Conservation (phyloP, 2,888 invertebrate genomes). For the Tetragonisca angustula region DNA sequence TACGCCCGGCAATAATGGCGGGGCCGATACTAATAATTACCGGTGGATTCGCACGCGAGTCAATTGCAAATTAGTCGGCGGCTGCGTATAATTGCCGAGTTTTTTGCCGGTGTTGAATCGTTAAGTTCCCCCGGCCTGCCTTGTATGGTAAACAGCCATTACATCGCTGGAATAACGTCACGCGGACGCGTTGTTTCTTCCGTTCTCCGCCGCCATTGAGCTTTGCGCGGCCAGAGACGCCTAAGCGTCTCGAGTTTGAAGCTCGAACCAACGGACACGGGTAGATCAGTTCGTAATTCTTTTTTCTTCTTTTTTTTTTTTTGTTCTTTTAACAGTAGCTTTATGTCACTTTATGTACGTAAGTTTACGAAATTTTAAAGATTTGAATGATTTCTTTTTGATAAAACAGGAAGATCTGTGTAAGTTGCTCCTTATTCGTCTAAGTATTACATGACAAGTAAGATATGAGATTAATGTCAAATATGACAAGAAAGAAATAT, state of each 20-base stretch:
- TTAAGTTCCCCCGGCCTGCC: constrained; percentile 40
- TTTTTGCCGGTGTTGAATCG: constrained; percentile 55
- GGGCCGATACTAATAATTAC: constrained; percentile 67
- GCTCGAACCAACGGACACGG: not conserved
- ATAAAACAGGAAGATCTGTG: too few relatives aligned
- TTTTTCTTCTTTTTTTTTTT: not conserved
- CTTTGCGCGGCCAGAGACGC: not conserved
- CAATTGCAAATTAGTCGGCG: constrained; percentile 72
- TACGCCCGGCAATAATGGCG: constrained; percentile 41
- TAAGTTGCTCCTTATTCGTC: too few relatives aligned
- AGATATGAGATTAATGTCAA: too few relatives aligned
- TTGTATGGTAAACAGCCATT: constrained; percentile 56
- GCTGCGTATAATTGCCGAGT: constrained; percentile 69
- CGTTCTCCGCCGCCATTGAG: not conserved
- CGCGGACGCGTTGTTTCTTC: constrained; percentile 17
- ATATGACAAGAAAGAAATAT: too few relatives aligned
- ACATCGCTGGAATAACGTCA: constrained; percentile 39
- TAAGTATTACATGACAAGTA: too few relatives aligned
- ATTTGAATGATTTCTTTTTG: not conserved
- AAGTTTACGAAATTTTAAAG: not conserved
- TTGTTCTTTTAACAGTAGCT: not conserved
- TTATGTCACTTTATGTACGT: not conserved
- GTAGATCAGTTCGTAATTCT: not conserved
- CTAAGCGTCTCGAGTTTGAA: not conserved
- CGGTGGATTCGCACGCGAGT: constrained; percentile 67